phyloP scores from a whole-genome alignment of 2,888 invertebrate species.

The Gymnocheta viridis region DNA sequence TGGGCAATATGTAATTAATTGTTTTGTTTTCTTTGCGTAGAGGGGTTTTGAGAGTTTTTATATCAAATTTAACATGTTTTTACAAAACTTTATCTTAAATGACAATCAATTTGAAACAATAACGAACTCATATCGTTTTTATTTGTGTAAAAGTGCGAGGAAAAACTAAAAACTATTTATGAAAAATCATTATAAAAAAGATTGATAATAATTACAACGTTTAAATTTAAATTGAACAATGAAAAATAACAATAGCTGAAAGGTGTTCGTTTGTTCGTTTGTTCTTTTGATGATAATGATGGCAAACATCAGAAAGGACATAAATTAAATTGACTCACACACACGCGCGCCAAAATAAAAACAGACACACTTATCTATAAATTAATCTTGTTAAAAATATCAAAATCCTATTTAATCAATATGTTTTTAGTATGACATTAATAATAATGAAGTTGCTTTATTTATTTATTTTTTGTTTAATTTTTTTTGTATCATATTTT shows the following conservation, averaged over 20 bases:
- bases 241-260: slow-evolving; percentile 52
- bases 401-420: slow-evolving; percentile 29
- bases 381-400: slow-evolving; percentile 14
- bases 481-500: slow-evolving; percentile 19
- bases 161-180: neutral
- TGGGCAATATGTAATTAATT: no score
- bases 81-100: slow-evolving; percentile 58
- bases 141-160: neutral
- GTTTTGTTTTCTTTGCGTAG: no score
- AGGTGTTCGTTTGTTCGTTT: no score
- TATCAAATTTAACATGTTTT: slow-evolving; percentile 37
- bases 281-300: slow-evolving; percentile 38
- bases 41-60: neutral
- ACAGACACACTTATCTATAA: neutral
- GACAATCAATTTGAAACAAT: slow-evolving; percentile 37
- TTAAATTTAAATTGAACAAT: slow-evolving; percentile 18
- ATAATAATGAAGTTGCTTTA: slow-evolving; percentile 18
- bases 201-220: neutral
- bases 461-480: neutral
- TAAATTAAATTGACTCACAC: slow-evolving; percentile 10
- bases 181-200: neutral
- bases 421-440: neutral
- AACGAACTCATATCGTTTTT: neutral
- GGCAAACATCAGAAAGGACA: slow-evolving; percentile 5
- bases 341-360: neutral